Evolutionary conservation across 2,888 invertebrate genomes (phyloP), one percentile per base, ranked within the genome.

Genomic region (Scaptomyza parva): DNA sequence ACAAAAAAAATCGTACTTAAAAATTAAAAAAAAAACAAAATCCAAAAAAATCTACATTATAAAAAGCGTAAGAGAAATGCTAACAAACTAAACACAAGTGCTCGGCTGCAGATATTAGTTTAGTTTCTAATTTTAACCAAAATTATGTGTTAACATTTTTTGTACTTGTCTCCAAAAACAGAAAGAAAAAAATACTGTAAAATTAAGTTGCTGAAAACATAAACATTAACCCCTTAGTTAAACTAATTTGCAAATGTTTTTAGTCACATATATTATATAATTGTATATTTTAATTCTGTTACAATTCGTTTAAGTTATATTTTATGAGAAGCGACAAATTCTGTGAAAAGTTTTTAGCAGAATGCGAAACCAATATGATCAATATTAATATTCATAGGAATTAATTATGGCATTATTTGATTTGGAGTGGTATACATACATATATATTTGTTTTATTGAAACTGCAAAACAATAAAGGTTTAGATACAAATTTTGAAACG

Each of bases 401-500:
- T 47, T 65, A 45, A 24, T 44, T 44, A 60, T 33, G 52, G 48
- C 48, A 63, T 70, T 39, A 44, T 47, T 63, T 44, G 52, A 47
- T n/a, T n/a, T 2, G 78, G 64, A 60, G 64, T 62, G 43, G n/a
- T 54, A 78, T 47, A 47, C 30, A 47, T 47, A 45, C 18, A 47
- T 47, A 28, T 26, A 39, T 22, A 41, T 78, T 68, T 83, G 72
- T 80, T 86, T 85, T 87, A 84, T 71, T 72, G 73, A 82, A 88
- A 87, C 86, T 89, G 86, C 78, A 88, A 85, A 86, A 90, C 89
- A 90, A 91, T 90, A 91, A 90, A 90, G 90, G 90, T 90, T 90
- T 90, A 90, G 90, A 90, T 91, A 90, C 91, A 91, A 90, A 91
- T 91, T 90, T 90, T 90, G 89, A 90, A 91, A 89, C 89, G 86